Evolutionary conservation across 2,113 vertebrate genomes (phyloP).

Genomic region (Strix aluco): DNA sequence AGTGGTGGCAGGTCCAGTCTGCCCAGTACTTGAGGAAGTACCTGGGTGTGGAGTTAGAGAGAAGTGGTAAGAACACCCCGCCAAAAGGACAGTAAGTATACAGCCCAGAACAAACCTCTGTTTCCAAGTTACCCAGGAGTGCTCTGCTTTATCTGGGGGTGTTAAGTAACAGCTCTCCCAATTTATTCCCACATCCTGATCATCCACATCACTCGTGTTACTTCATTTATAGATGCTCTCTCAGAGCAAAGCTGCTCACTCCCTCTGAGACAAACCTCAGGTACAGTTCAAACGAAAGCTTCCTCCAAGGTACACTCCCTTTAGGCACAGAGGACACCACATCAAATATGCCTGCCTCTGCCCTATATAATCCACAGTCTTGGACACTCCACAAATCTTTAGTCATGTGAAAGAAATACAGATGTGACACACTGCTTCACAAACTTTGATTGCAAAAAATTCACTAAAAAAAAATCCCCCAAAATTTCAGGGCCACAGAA

Average conservation of each 20-base stretch:
- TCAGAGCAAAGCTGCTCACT: not conserved
- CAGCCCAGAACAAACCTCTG: not conserved
- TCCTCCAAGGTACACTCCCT: not conserved
- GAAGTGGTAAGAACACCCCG: not conserved
- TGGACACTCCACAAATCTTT: not conserved
- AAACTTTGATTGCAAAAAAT: not conserved
- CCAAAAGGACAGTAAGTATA: not conserved
- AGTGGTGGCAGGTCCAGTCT: constrained; percentile 12
- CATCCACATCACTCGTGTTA: not conserved
- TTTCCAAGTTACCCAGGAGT: not conserved
- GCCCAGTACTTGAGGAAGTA: constrained; percentile 57
- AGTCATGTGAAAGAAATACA: not conserved
- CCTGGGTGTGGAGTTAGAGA: constrained; percentile 51
- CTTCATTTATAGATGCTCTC: not conserved
- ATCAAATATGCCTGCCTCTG: not conserved
- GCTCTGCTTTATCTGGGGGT: not conserved
- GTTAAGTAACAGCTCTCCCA: not conserved
- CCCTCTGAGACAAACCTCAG: not conserved
- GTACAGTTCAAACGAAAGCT: not conserved
- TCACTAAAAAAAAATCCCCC: not conserved
- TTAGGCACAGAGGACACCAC: not conserved
- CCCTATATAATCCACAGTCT: not conserved
- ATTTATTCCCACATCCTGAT: not conserved
- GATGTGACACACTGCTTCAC: not conserved
- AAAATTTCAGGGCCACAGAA: not conserved